A percentile compares a stretch with the other conserved stretches of the same genome.
Evolutionary conservation across 2,113 vertebrate genomes (phyloP).

Genomic region (Stigmatopora argus): DNA sequence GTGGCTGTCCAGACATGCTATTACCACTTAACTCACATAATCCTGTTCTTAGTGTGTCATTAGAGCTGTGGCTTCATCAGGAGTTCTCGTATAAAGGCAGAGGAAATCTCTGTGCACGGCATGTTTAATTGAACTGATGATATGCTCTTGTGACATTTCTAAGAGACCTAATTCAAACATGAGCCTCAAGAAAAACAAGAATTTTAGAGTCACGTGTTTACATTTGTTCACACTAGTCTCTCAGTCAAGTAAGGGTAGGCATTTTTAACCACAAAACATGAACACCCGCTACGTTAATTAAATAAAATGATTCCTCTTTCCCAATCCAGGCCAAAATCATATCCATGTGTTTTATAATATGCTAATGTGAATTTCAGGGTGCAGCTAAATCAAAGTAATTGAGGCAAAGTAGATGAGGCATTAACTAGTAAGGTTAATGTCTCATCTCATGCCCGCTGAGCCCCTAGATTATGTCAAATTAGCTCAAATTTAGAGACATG

Average conservation of each 20-base stretch:
- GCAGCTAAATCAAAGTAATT: constrained; percentile 5
- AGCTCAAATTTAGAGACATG: background rate
- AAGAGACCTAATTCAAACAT: constrained; percentile 26
- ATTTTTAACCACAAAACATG: constrained; percentile 35
- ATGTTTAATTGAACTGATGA: constrained; percentile 31
- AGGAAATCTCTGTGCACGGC: constrained; percentile 11
- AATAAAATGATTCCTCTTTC: constrained; percentile 5
- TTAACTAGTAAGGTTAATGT: background rate
- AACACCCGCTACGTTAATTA: constrained; percentile 19
- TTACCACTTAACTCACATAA: constrained; percentile 1
- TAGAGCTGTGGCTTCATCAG: constrained; percentile 1
- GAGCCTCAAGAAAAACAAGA: constrained; percentile 10
- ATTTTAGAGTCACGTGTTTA: constrained; percentile 10
- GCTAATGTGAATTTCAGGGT: background rate
- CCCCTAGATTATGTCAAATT: background rate
- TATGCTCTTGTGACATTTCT: constrained; percentile 14
- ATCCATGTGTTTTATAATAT: background rate
- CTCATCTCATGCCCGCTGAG: background rate
- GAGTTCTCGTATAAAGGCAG: constrained; percentile 30
- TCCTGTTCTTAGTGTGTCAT: constrained; percentile 8
- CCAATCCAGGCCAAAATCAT: background rate
- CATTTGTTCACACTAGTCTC: constrained; percentile 12
- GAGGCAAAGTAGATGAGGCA: constrained; percentile 4
- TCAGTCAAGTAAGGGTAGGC: constrained; percentile 13
- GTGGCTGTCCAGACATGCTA: constrained; percentile 4